Conservation (phyloP, 2,888 invertebrate genomes). For the Helicoverpa assulta region DNA sequence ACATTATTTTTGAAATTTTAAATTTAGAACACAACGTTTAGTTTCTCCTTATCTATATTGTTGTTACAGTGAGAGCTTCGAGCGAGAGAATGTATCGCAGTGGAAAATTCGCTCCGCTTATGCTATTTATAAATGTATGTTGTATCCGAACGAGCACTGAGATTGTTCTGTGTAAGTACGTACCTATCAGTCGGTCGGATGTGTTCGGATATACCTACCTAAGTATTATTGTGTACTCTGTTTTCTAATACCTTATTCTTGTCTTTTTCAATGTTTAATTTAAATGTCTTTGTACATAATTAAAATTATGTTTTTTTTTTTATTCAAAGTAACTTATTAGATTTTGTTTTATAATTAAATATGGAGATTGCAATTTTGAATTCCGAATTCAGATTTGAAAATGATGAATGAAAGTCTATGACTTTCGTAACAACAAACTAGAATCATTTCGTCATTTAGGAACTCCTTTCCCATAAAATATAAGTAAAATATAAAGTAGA, state of each 20-base stretch:
- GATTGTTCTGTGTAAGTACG: constrained; percentile 37
- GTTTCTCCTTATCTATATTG: constrained; percentile 54
- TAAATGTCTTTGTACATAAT: not conserved
- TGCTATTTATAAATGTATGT: constrained; percentile 60
- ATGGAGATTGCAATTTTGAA: not conserved
- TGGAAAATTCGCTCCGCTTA: constrained; percentile 64
- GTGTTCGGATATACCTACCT: constrained; percentile 29
- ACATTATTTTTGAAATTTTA: constrained; percentile 5
- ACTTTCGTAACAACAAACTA: no score
- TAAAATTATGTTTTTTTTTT: no score
- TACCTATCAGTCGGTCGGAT: constrained; percentile 43
- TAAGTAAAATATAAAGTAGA: no score
- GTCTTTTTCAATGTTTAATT: not conserved
- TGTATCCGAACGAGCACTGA: constrained; percentile 48
- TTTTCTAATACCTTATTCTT: constrained; percentile 1
- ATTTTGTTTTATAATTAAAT: no score
- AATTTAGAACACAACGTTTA: constrained; percentile 23
- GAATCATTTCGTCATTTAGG: no score
- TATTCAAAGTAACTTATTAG: no score
- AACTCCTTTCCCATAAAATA: not conserved
- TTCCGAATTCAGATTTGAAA: not conserved
- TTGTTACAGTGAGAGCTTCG: constrained; percentile 37
- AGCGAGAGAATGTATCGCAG: constrained; percentile 55
- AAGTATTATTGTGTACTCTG: constrained; percentile 19
- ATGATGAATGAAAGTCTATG: not conserved